Evolutionary conservation across 2,113 vertebrate genomes (phyloP).

Genomic region (Brienomyrus longianalis): DNA sequence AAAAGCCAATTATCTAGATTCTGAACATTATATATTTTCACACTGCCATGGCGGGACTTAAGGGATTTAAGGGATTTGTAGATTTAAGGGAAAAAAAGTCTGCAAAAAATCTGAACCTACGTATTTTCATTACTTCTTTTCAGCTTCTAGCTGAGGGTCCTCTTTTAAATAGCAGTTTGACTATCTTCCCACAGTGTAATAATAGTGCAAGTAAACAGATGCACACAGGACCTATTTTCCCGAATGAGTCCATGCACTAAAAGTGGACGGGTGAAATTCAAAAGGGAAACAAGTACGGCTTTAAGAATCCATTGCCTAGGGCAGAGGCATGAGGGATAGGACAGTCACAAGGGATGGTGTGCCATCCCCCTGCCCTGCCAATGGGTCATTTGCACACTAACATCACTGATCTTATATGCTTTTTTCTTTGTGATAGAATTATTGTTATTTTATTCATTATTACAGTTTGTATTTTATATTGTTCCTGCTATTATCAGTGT

Average conservation of each 20-base stretch:
- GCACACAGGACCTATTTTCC: background rate
- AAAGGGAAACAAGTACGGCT: background rate
- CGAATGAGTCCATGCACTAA: background rate
- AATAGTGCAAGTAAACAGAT: background rate
- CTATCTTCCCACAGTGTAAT: background rate
- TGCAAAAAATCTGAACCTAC: background rate
- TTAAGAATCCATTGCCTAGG: background rate
- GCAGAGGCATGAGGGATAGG: background rate
- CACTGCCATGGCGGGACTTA: background rate
- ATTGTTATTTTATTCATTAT: background rate
- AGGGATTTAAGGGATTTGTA: no score
- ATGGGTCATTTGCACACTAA: background rate
- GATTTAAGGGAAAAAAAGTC: background rate
- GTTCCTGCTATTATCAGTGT: background rate
- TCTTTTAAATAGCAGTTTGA: background rate
- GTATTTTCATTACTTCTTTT: background rate
- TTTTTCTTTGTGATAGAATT: background rate
- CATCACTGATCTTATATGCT: background rate
- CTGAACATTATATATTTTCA: background rate
- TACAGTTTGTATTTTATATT: background rate
- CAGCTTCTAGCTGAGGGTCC: background rate
- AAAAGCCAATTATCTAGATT: background rate
- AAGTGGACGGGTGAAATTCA: background rate
- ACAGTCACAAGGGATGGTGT: conserved; percentile 7
- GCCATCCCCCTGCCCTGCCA: background rate